phyloP scores from a whole-genome alignment of 2,113 vertebrate species.

The Prunella fulvescens region DNA sequence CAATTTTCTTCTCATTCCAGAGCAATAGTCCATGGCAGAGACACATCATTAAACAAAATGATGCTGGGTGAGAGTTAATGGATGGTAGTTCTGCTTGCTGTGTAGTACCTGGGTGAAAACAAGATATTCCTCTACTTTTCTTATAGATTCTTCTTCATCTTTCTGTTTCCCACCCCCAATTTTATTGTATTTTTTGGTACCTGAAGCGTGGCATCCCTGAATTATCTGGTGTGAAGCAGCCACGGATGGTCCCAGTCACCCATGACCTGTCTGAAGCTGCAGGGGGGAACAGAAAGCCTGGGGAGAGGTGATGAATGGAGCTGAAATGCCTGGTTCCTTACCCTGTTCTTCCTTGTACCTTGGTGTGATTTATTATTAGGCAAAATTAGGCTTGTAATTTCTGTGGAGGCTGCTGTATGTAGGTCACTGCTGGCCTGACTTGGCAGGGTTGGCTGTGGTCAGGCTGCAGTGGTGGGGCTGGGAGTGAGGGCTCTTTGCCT shows the following conservation, averaged over 20 bases:
- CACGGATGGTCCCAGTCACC: background rate
- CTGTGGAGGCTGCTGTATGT: background rate
- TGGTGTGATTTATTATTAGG: background rate
- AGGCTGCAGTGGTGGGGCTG: background rate
- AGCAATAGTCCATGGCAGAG: background rate
- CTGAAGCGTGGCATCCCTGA: background rate
- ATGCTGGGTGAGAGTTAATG: background rate
- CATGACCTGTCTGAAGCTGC: background rate
- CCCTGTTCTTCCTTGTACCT: background rate
- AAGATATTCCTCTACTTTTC: background rate
- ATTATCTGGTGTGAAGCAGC: background rate
- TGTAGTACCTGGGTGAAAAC: background rate
- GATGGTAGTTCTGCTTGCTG: background rate
- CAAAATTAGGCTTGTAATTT: conserved; percentile 1
- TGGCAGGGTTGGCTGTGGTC: background rate
- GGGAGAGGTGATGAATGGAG: background rate
- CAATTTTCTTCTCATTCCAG: background rate
- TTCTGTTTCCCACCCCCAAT: background rate
- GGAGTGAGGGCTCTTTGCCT: background rate
- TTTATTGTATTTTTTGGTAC: background rate
- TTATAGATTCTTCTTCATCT: background rate
- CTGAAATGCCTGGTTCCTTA: background rate
- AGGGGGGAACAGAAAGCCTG: rapidly evolving
- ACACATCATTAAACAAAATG: background rate
- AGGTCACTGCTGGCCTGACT: conserved; percentile 21